Base-by-base conservation (phyloP, 2,888 invertebrate genomes). In the Andrena trimmerana region DNA sequence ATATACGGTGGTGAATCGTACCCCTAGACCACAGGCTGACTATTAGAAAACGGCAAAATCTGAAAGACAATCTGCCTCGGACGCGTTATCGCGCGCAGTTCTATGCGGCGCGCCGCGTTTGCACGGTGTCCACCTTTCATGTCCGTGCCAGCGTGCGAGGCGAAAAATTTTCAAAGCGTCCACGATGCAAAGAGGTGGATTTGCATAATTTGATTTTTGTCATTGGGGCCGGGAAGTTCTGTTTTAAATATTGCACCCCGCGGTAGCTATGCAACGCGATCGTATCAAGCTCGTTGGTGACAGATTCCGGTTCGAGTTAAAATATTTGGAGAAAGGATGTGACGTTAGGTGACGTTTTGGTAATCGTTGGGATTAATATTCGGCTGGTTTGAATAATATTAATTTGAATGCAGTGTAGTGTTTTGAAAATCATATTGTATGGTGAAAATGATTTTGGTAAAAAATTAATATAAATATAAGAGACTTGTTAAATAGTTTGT, bases 21-120 rank as follows among this genome's bases (percentile, higher is more conserved):
- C 91, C 92, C 92, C 90, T 92, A 93, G 93, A 93, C 93, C 89
- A 93, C 93, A 92, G 80, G 90, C 93, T 93, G 91, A 92, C 92
- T 93, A 88, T 88, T 91, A 81, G 87, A 91, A 88, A 92, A 90
- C 79, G 76, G 87, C 80, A 81, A 87, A 91, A 90, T 88, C 83
- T 48, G 71, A 83, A 79, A 87, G 90, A 86, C 90, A 90, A 89
- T 91, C 81, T 68, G 24, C 78, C 24, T 73, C 10, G 81, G 70
- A 57, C 60, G 62, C 76, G 82, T 65, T 71, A 54, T 76, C 78
- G 42, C 7, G 36, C 52, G 68, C 33, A 27, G 57, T 66, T 71
- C 60, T 66, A 36, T 59, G 36, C 70, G 71, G 78, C 42, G 36
- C 33, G 24, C 16, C 24, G 16, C 27, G 52, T 27, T 24, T 27